Base-by-base conservation (phyloP, 2,113 vertebrate genomes). In the Mixornis gularis region DNA sequence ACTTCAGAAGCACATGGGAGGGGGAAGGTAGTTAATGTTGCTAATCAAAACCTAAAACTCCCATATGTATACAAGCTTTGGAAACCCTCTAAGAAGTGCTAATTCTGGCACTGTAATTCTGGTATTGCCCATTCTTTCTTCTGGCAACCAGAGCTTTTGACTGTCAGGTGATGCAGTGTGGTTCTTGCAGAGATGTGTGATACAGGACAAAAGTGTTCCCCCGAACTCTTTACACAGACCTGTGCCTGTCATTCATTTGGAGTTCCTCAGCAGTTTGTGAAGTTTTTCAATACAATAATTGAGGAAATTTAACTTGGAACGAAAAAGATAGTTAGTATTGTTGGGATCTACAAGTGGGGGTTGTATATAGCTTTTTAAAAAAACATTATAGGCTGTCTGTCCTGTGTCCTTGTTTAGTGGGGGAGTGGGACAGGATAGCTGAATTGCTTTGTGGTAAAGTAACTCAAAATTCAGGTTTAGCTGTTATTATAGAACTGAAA, bases 301-400 rank as follows among this genome's bases (percentile, higher is more conserved):
- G 55, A 84, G 24, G 27, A 79, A 68, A 44, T 68, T 25, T 19
- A n/a, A 56, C 22, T 68, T 64, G 17, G 15, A 76, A 63, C 0
- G 2, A 44, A 46, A 46, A 48, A 36, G 12, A 4, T 1, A 66
- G 30, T n/a, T 87, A 44, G 55, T 71, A 15, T 26, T 70, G 38
- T 71, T 74, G 17, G 25, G 22, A 53, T 65, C 12, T 84, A 2
- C 65, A 58, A 56, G 21, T 34, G 10, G 17, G 3, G 1, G 0
- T 24, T 79, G 66, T 44, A 41, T 46, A 44, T 66, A 70, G 34
- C 18, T 44, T 86, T 70, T 77, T 4, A n/a, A 65, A 71, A 66
- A 59, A 48, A 4, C 0, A 6, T 49, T 34, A 13, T 30, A 18
- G 24, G 25, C n/a, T 7, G 0, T 62, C 43, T 5, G 1, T 66